Evolutionary conservation across 1,140 invertebrate species (phyloP).

Genomic region (Meteorus sp.): DNA sequence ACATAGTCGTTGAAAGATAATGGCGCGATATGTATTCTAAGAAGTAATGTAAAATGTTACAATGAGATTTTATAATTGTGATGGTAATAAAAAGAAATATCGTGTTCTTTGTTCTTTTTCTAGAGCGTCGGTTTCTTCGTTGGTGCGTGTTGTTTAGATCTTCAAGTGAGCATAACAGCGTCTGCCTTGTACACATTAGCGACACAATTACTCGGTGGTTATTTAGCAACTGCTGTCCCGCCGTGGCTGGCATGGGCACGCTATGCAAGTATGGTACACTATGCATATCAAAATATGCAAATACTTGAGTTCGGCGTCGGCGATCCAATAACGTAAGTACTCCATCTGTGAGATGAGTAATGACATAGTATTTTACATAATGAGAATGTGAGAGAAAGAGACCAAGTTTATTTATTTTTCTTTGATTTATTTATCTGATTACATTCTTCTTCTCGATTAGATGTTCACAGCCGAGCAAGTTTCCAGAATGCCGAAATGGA

Average conservation of each 20-base stretch:
- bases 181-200: slow-evolving; percentile 79
- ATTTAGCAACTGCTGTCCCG: slow-evolving; percentile 77
- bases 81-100: too few species aligned
- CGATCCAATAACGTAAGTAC: slow-evolving; percentile 68
- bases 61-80: too few species aligned
- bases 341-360: too few species aligned
- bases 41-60: too few species aligned
- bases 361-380: too few species aligned
- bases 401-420: too few species aligned
- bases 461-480: slow-evolving; percentile 71
- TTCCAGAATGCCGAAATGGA: slow-evolving; percentile 64
- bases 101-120: too few species aligned
- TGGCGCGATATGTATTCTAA: too few species aligned
- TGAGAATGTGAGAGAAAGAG: too few species aligned
- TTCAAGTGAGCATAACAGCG: slow-evolving; percentile 79
- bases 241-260: slow-evolving; percentile 79
- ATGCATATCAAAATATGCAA: slow-evolving; percentile 86
- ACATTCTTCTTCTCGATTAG: slow-evolving; percentile 47
- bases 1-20: too few species aligned
- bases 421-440: neutral
- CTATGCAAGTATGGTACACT: slow-evolving; percentile 80
- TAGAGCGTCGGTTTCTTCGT: slow-evolving; percentile 84
- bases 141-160: slow-evolving; percentile 78
- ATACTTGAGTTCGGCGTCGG: slow-evolving; percentile 80
- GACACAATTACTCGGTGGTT: slow-evolving; percentile 82